A percentile compares a stretch with the other conserved stretches of the same genome.
These are phyloP conservation scores for Salvelinus alpinus DNA, from an alignment of 2,113 vertebrate species.

Conservation along the genomic window DNA sequence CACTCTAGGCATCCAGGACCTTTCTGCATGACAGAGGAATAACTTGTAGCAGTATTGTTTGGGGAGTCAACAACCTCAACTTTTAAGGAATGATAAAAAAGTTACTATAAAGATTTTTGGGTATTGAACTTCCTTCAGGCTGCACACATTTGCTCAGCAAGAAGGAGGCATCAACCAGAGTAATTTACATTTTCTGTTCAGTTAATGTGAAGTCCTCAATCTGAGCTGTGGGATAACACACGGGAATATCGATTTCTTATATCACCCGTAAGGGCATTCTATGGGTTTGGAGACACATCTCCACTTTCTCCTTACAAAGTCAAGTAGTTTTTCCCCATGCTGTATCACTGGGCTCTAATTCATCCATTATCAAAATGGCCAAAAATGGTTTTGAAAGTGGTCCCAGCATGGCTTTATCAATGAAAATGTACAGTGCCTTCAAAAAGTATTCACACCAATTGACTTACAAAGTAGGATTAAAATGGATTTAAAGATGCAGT, in stretches of 20 bases:
- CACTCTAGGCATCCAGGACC: background rate
- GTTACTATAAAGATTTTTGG: slow-evolving; percentile 35
- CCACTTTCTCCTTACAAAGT: background rate
- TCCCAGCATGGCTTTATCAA: too few relatives aligned
- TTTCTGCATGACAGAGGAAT: slow-evolving; percentile 28
- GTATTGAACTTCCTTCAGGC: slow-evolving; percentile 30
- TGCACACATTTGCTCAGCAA: slow-evolving; percentile 9
- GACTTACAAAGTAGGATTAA: too few relatives aligned
- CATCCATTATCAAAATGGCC: background rate
- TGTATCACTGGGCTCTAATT: background rate
- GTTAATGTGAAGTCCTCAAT: slow-evolving; percentile 21
- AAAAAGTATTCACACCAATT: too few relatives aligned
- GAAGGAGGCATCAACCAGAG: slow-evolving; percentile 13
- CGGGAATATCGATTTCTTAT: background rate
- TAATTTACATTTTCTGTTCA: slow-evolving; percentile 1
- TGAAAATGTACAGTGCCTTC: too few relatives aligned
- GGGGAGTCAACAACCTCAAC: slow-evolving; percentile 42
- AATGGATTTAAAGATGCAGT: too few relatives aligned
- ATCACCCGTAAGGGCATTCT: background rate
- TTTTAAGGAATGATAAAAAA: slow-evolving; percentile 36
- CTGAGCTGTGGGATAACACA: background rate
- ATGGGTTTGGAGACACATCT: too few relatives aligned
- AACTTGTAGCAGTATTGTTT: slow-evolving; percentile 25
- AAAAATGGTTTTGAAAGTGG: background rate
- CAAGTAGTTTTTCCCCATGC: background rate